These are phyloP conservation scores for Clostera curtula DNA, from an alignment of 2,888 invertebrate genomes.

Conservation along the genomic window DNA sequence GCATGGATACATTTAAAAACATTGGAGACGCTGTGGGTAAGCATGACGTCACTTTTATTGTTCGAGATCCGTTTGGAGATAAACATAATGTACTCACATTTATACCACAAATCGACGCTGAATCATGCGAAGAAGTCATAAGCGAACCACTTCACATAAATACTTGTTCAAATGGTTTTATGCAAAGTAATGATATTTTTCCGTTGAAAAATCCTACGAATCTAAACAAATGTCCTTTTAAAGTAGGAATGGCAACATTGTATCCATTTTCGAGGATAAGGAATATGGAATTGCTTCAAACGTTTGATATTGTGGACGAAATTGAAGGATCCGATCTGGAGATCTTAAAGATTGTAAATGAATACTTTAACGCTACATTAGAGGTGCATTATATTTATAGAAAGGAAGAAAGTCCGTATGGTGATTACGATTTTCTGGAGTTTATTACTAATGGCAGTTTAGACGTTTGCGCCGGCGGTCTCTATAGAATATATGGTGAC, in stretches of 20 bases:
- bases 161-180: slow-evolving; percentile 27
- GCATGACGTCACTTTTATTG: slow-evolving; percentile 32
- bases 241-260: slow-evolving; percentile 36
- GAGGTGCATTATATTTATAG: slow-evolving; percentile 33
- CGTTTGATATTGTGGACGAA: slow-evolving; percentile 31
- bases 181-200: slow-evolving; percentile 24
- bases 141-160: slow-evolving; percentile 23
- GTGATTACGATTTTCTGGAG: slow-evolving; percentile 25
- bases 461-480: slow-evolving; percentile 49
- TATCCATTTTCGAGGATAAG: slow-evolving; percentile 39
- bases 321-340: slow-evolving; percentile 42
- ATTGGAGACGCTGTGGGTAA: slow-evolving; percentile 21
- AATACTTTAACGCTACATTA: slow-evolving; percentile 41
- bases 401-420: slow-evolving; percentile 28
- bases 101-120: slow-evolving; percentile 29
- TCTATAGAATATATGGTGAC: slow-evolving; percentile 46
- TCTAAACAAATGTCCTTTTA: slow-evolving; percentile 43
- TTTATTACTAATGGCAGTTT: slow-evolving; percentile 44
- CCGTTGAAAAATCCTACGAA: slow-evolving; percentile 32
- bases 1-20: slow-evolving; percentile 13
- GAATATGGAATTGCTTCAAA: slow-evolving; percentile 24
- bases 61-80: slow-evolving; percentile 14
- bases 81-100: slow-evolving; percentile 24
- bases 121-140: slow-evolving; percentile 27
- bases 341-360: slow-evolving; percentile 43